phyloP scores from a whole-genome alignment of 2,797 vertebrate species.

The Tenualosa ilisha region DNA sequence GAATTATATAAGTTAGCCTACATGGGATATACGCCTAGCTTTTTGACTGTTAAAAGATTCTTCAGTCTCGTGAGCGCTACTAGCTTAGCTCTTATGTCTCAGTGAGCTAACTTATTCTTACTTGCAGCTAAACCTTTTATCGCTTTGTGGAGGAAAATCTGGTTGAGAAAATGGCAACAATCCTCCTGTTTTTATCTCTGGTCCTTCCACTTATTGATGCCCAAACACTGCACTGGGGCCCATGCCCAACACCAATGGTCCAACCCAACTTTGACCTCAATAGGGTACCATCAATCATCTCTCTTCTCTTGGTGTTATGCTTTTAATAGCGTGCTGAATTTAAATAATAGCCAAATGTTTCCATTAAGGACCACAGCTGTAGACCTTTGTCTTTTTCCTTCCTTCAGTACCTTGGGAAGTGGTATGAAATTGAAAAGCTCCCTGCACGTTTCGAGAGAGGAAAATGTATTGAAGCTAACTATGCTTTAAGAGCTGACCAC shows the following conservation, averaged over 20 bases:
- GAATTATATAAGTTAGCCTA: not conserved
- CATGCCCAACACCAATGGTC: constrained; percentile 67
- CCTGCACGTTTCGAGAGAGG: constrained; percentile 79
- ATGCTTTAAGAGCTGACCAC: constrained; percentile 72
- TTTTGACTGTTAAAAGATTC: too few relatives aligned
- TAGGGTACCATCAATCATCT: constrained; percentile 65
- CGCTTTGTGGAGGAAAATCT: not conserved
- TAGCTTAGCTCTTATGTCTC: too few relatives aligned
- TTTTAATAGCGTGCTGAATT: not conserved
- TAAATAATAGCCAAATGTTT: too few relatives aligned
- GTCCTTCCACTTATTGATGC: constrained; percentile 48
- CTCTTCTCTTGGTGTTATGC: not conserved
- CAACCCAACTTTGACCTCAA: constrained; percentile 76
- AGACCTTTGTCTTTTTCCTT: not conserved
- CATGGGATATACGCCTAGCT: too few relatives aligned
- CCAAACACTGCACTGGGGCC: constrained; percentile 75
- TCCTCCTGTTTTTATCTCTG: constrained; percentile 50
- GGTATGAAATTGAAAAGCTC: constrained; percentile 90
- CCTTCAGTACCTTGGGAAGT: constrained; percentile 69
- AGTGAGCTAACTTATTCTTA: too few relatives aligned
- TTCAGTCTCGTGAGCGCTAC: too few relatives aligned
- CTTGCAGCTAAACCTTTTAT: not conserved
- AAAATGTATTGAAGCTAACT: constrained; percentile 85
- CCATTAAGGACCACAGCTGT: not conserved
- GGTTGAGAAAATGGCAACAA: constrained; percentile 47